A percentile compares a stretch with the other conserved stretches of the same genome.
These are phyloP conservation scores for Paralvinella palmiformis DNA, from an alignment of 1,140 invertebrate species.

Conservation along the genomic window DNA sequence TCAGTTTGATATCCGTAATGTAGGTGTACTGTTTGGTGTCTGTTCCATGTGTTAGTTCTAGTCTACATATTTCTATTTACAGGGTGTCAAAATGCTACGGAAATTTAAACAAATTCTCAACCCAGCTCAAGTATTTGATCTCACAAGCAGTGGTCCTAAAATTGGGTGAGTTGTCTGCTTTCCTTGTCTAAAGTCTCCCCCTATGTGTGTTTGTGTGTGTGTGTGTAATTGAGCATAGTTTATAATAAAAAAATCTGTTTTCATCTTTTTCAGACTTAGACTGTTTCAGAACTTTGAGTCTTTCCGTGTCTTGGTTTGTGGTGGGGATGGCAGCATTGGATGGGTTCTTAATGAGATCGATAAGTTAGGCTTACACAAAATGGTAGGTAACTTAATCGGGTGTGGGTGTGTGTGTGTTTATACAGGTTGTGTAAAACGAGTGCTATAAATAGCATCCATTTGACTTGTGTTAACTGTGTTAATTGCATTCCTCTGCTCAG, in stretches of 20 bases:
- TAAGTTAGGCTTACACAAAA: constrained; percentile 54
- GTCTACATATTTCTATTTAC: constrained; percentile 21
- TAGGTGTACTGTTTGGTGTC: background rate
- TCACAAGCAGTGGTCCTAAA: constrained; percentile 77
- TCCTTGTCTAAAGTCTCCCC: background rate
- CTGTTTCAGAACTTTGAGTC: constrained; percentile 91
- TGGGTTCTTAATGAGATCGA: constrained; percentile 96
- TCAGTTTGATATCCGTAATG: no score
- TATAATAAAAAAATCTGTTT: no score
- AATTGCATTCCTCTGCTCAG: no score
- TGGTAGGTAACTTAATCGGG: no score
- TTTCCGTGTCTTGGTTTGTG: constrained; percentile 90
- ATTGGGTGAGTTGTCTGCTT: constrained; percentile 70
- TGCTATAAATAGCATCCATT: no score
- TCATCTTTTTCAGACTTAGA: constrained; percentile 58
- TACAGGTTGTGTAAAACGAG: no score
- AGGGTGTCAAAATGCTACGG: constrained; percentile 88
- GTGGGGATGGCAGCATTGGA: constrained; percentile 92
- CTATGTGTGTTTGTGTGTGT: no score
- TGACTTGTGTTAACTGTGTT: no score
- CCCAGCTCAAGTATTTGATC: constrained; percentile 95
- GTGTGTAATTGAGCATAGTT: no score
- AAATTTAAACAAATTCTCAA: constrained; percentile 93
- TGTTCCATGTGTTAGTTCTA: background rate
- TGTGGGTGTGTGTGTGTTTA: no score